Evolutionary conservation across 1,140 invertebrate species (phyloP).

Genomic region (Planococcus citri): DNA sequence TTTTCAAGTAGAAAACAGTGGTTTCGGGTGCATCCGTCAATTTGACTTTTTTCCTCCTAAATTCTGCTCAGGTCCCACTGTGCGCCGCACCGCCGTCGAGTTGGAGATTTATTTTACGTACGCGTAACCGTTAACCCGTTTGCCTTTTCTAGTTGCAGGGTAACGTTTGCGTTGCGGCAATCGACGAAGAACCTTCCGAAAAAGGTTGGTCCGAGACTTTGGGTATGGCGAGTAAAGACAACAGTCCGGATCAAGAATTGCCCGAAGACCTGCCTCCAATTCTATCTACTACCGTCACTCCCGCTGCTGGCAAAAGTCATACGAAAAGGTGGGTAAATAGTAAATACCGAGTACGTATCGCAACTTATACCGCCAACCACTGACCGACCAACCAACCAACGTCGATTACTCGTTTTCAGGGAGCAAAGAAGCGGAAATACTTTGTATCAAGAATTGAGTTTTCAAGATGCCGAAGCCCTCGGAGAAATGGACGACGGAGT

Average conservation of each 20-base stretch:
- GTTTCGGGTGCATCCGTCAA: no score
- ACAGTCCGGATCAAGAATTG: constrained; percentile 29
- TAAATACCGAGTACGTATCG: background rate
- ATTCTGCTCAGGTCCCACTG: no score
- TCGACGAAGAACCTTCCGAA: constrained; percentile 27
- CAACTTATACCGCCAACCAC: background rate
- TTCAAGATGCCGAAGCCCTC: constrained; percentile 67
- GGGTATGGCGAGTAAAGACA: constrained; percentile 29
- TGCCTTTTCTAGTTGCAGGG: no score
- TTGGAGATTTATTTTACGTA: no score
- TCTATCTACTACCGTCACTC: constrained; percentile 38
- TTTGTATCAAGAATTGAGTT: constrained; percentile 82
- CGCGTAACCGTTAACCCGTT: no score
- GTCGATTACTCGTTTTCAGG: constrained; percentile 33
- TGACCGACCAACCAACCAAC: no score
- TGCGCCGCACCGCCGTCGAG: no score
- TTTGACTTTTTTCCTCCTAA: no score
- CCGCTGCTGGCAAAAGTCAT: constrained; percentile 51
- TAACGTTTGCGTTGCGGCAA: background rate
- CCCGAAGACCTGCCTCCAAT: constrained; percentile 38
- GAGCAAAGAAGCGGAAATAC: constrained; percentile 82
- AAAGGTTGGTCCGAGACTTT: constrained; percentile 32
- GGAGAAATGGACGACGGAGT: constrained; percentile 70
- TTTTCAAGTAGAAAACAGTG: no score
- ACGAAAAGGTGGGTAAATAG: constrained; percentile 46